Evolutionary conservation across 1,140 invertebrate genomes (phyloP).

Genomic region (Babylonia areolata): DNA sequence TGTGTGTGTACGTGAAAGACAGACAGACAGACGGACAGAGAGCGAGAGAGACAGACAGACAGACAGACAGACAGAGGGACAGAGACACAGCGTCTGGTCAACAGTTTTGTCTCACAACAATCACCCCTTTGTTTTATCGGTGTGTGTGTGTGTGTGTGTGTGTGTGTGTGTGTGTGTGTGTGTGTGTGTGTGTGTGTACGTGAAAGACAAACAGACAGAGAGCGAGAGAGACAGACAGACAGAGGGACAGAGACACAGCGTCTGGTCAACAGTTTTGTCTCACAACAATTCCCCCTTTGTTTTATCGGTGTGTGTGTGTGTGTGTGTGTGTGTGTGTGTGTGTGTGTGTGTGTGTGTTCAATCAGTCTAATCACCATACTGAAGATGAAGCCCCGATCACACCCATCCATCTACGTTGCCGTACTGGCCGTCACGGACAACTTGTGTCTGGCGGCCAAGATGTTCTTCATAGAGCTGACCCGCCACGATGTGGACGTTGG

Average conservation of each 20-base stretch:
- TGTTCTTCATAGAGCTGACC: conserved; percentile 52
- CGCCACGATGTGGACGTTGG: conserved; percentile 51
- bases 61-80: not conserved
- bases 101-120: conserved; percentile 47
- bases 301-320: too few species aligned
- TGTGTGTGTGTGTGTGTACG: too few species aligned
- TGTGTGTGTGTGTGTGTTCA: too few species aligned
- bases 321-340: too few species aligned
- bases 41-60: conserved; percentile 15
- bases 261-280: conserved; percentile 25
- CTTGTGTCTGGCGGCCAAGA: conserved; percentile 51
- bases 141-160: too few species aligned
- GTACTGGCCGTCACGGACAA: conserved; percentile 57
- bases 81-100: not conserved
- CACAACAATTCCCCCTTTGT: too few species aligned
- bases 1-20: not conserved
- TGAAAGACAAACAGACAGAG: not conserved
- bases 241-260: not conserved
- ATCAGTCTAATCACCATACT: too few species aligned
- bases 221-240: conserved; percentile 4
- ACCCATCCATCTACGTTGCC: conserved; percentile 59
- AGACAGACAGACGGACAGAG: not conserved
- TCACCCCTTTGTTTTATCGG: too few species aligned
- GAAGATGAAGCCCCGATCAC: conserved; percentile 55
- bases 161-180: too few species aligned